phyloP scores from a whole-genome alignment of 2,797 vertebrate species.

The Sebastes itinus region DNA sequence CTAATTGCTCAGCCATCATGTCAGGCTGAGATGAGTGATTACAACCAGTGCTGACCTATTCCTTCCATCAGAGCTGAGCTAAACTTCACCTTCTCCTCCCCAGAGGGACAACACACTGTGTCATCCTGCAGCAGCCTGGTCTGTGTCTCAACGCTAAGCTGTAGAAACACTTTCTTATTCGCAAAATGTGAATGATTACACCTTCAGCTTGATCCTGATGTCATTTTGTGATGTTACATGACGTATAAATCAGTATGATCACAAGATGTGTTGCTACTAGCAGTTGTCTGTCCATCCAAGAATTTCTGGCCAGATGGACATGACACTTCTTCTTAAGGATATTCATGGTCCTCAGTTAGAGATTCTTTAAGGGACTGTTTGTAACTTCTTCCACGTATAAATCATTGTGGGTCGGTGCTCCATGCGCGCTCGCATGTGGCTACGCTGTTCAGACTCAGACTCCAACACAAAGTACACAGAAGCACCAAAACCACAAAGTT shows the following conservation, averaged over 20 bases:
- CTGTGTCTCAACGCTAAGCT: background rate
- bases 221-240: background rate
- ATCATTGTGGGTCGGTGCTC: too few relatives aligned
- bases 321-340: background rate
- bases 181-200: background rate
- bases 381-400: too few relatives aligned
- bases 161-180: background rate
- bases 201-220: background rate
- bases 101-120: background rate
- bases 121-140: background rate
- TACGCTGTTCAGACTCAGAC: too few relatives aligned
- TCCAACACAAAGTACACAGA: too few relatives aligned
- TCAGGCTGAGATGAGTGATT: conserved; percentile 63
- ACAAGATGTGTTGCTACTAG: background rate
- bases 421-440: too few relatives aligned
- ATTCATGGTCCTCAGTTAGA: background rate
- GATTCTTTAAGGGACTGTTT: background rate
- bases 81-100: conserved; percentile 43
- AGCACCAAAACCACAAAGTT: too few relatives aligned
- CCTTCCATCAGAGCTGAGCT: conserved; percentile 29
- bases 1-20: conserved; percentile 73
- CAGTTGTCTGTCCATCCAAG: background rate
- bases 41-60: conserved; percentile 49
- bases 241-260: too few relatives aligned
- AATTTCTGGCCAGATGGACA: background rate